Percentiles rank a stretch among this genome's conserved stretches.
Conservation (phyloP, 2,113 vertebrate genomes). For the Notiomystis cincta region DNA sequence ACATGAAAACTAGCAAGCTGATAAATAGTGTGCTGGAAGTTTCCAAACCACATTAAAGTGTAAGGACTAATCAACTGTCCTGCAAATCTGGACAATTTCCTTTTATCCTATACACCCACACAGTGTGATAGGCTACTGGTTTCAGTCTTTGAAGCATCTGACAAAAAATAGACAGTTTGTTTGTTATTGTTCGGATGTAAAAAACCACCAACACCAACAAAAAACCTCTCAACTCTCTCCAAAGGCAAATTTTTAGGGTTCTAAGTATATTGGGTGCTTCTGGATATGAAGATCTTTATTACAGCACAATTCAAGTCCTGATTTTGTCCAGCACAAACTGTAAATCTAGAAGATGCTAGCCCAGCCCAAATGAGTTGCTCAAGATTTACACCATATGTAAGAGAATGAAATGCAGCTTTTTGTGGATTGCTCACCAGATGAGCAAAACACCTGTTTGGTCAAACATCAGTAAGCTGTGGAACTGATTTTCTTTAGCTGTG, state of each 20-base stretch:
- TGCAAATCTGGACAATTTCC: slow-evolving; percentile 45
- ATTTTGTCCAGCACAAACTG: not conserved
- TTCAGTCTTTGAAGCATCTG: not conserved
- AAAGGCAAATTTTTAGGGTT: not conserved
- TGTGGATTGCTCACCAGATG: not conserved
- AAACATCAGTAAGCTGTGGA: not conserved
- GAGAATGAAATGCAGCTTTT: not conserved
- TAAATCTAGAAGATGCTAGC: not conserved
- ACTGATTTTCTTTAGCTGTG: not conserved
- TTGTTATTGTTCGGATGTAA: not conserved
- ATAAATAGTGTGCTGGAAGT: slow-evolving; percentile 14
- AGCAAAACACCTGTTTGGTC: not conserved
- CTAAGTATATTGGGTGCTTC: not conserved
- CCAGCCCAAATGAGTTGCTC: not conserved
- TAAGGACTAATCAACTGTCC: not conserved
- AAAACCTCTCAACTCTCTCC: not conserved
- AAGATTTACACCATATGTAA: not conserved
- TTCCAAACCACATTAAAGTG: slow-evolving; percentile 33
- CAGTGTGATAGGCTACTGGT: not conserved
- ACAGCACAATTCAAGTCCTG: not conserved
- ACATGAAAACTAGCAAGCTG: slow-evolving; percentile 14
- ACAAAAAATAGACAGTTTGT: not conserved
- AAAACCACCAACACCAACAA: not conserved
- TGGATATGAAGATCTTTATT: not conserved
- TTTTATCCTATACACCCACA: not conserved